These are phyloP conservation scores for Drosophila maculinotata DNA, from an alignment of 2,888 invertebrate genomes.

Conservation along the genomic window DNA sequence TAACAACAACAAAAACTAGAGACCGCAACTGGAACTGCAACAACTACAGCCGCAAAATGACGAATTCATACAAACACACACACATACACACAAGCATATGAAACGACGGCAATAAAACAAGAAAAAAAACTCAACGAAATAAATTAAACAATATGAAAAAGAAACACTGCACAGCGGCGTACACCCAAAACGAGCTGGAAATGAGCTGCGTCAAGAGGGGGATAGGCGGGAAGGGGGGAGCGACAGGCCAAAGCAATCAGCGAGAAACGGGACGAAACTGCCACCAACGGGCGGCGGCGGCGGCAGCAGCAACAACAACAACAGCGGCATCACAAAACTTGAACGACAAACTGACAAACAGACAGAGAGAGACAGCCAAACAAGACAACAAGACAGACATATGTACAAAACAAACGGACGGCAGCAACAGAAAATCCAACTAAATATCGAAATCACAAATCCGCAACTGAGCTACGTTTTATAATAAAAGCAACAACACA, in stretches of 20 bases:
- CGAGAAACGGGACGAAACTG: conserved; percentile 61
- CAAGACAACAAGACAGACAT: conserved; percentile 23
- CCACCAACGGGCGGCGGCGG: conserved; percentile 44
- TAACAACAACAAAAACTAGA: conserved; percentile 32
- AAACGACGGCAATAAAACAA: conserved; percentile 61
- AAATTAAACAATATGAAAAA: conserved; percentile 80
- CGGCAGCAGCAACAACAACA: conserved; percentile 15
- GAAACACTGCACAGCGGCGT: conserved; percentile 64
- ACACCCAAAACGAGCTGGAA: conserved; percentile 65
- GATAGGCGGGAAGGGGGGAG: not conserved
- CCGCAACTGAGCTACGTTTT: conserved; percentile 64
- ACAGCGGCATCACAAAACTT: conserved; percentile 50
- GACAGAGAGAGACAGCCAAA: conserved; percentile 39
- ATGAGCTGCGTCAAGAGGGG: conserved; percentile 25
- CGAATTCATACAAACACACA: conserved; percentile 46
- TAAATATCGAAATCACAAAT: conserved; percentile 77
- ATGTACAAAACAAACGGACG: conserved; percentile 47
- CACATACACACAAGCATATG: conserved; percentile 18
- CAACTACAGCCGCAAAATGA: conserved; percentile 46
- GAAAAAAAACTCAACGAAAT: conserved; percentile 78
- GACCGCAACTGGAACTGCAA: conserved; percentile 28
- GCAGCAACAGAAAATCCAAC: conserved; percentile 58
- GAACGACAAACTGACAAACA: conserved; percentile 45
- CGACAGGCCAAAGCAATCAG: conserved; percentile 47
- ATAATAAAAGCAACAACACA: conserved; percentile 49